Evolutionary conservation across 2,888 invertebrate genomes (phyloP).

Genomic region (Azorinus chamasolen): DNA sequence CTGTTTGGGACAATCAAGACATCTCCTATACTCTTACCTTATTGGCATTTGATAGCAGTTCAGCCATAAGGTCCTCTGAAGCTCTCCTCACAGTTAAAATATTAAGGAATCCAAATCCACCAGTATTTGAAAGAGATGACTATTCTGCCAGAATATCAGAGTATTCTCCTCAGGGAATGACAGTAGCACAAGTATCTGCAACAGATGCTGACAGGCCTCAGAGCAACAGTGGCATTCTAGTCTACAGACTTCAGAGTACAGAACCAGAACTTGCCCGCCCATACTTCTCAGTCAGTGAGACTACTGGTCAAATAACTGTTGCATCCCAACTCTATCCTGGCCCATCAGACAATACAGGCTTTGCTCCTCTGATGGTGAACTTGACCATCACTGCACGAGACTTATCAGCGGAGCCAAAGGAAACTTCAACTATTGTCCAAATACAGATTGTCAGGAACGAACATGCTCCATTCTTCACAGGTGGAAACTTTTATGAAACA

Average conservation of each 20-base stretch:
- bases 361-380: constrained; percentile 29
- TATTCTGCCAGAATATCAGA: constrained; percentile 66
- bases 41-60: constrained; percentile 63
- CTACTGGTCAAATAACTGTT: constrained; percentile 68
- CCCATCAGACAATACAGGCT: constrained; percentile 6
- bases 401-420: constrained; percentile 57
- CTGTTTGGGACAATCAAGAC: constrained; percentile 50
- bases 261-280: constrained; percentile 17
- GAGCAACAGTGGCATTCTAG: constrained; percentile 59
- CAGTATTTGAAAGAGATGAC: constrained; percentile 59
- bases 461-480: constrained; percentile 52
- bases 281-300: constrained; percentile 68
- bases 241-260: constrained; percentile 44
- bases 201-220: constrained; percentile 63
- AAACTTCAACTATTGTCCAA: constrained; percentile 46
- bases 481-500: constrained; percentile 10
- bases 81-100: constrained; percentile 68
- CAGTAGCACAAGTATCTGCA: constrained; percentile 40
- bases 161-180: constrained; percentile 36
- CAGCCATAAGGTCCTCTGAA: constrained; percentile 49
- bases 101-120: constrained; percentile 65
- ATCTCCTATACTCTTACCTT: constrained; percentile 52
- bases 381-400: constrained; percentile 64
- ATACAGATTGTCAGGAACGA: constrained; percentile 66
- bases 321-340: constrained; percentile 27